phyloP scores from a whole-genome alignment of 2,113 vertebrate species.

The Cervus canadensis region DNA sequence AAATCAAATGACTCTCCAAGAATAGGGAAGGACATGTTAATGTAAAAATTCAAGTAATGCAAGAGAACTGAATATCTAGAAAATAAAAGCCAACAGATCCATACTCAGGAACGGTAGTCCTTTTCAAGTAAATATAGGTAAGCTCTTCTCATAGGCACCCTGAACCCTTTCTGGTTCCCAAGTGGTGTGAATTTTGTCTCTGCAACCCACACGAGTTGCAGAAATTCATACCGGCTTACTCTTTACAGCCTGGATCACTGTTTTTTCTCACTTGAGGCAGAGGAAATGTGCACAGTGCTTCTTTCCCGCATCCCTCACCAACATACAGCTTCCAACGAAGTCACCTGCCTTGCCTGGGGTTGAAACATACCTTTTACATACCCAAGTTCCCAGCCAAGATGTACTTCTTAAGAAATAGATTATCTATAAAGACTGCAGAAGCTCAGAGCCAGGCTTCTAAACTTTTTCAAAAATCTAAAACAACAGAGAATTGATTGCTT shows the following conservation, averaged over 20 bases:
- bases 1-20: not conserved
- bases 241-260: not conserved
- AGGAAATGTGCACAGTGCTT: not conserved
- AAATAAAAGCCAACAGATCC: not conserved
- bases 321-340: not conserved
- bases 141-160: not conserved
- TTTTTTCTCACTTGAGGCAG: not conserved
- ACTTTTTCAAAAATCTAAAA: not conserved
- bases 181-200: not conserved
- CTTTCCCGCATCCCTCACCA: not conserved
- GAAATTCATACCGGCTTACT: not conserved
- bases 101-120: not conserved
- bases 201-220: not conserved
- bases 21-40: not conserved
- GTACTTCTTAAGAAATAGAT: slow-evolving; percentile 5
- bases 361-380: not conserved
- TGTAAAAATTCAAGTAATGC: not conserved
- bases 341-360: not conserved
- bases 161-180: not conserved
- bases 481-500: not conserved
- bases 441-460: not conserved
- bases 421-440: not conserved
- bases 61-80: not conserved
- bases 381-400: not conserved
- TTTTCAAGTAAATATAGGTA: not conserved